phyloP scores from a whole-genome alignment of 1,140 invertebrate species.

The Drosophila leontia region DNA sequence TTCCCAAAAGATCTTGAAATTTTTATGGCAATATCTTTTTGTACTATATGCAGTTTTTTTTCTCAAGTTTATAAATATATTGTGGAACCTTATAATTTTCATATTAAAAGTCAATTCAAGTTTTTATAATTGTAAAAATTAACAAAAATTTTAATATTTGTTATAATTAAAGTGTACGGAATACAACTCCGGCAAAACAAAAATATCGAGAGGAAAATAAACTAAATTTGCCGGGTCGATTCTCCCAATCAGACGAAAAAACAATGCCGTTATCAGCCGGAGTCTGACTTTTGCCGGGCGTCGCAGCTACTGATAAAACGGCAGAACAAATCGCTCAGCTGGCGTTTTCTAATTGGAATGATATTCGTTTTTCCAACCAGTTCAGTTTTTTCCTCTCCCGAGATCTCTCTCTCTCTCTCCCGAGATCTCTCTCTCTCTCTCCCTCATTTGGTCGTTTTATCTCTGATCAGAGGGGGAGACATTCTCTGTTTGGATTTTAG shows the following conservation, averaged over 20 bases:
- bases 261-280: constrained; percentile 51
- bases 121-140: too few relatives aligned
- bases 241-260: constrained; percentile 36
- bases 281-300: constrained; percentile 63
- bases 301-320: constrained; percentile 52
- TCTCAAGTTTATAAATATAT: too few relatives aligned
- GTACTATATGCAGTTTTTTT: too few relatives aligned
- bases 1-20: too few relatives aligned
- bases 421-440: not conserved
- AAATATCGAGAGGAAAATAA: constrained; percentile 9
- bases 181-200: too few relatives aligned
- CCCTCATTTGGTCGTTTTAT: constrained; percentile 11
- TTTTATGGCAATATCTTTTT: too few relatives aligned
- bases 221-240: constrained; percentile 42
- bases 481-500: constrained; percentile 66
- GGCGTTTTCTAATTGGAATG: constrained; percentile 40
- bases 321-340: constrained; percentile 25
- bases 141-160: not conserved
- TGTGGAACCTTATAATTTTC: too few relatives aligned
- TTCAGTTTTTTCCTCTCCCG: not conserved
- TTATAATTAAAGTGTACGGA: not conserved
- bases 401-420: too few relatives aligned
- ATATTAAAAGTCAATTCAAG: too few relatives aligned
- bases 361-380: constrained; percentile 34
- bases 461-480: constrained; percentile 15